Evolutionary conservation across 1,140 invertebrate genomes (phyloP).

Genomic region (Fopius arisanus): DNA sequence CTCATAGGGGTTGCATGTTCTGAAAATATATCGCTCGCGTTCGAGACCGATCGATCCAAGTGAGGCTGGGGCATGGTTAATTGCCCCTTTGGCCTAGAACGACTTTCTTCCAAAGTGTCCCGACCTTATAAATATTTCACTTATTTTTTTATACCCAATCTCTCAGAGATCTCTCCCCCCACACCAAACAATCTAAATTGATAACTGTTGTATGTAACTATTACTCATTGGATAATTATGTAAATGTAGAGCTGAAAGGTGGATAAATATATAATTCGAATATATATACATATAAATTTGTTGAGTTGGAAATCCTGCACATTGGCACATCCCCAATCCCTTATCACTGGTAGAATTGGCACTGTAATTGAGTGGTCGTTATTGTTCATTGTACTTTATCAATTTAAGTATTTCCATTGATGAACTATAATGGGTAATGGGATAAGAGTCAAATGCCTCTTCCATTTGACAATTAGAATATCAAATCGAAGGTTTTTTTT

Average conservation of each 20-base stretch:
- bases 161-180: too few species aligned
- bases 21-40: slow-evolving; percentile 21
- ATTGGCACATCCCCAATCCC: slow-evolving; percentile 1
- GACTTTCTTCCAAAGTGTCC: slow-evolving; percentile 9
- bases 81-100: slow-evolving; percentile 24
- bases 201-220: not conserved
- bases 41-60: slow-evolving; percentile 24
- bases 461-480: not conserved
- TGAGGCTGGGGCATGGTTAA: slow-evolving; percentile 22
- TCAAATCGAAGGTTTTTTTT: not conserved
- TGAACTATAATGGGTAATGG: too few species aligned
- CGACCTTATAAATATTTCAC: not conserved
- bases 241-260: not conserved
- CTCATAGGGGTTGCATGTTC: slow-evolving; percentile 27
- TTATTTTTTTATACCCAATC: not conserved
- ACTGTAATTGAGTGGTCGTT: not conserved
- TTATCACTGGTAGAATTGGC: not conserved
- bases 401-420: too few species aligned
- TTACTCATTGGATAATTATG: not conserved
- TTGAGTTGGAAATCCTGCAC: slow-evolving; percentile 6
- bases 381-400: too few species aligned
- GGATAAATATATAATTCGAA: not conserved
- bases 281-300: too few species aligned
- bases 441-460: too few species aligned
- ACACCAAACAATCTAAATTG: not conserved